Evolutionary conservation across 2,888 invertebrate species (phyloP).

Genomic region (Leptinotarsa haldemani): DNA sequence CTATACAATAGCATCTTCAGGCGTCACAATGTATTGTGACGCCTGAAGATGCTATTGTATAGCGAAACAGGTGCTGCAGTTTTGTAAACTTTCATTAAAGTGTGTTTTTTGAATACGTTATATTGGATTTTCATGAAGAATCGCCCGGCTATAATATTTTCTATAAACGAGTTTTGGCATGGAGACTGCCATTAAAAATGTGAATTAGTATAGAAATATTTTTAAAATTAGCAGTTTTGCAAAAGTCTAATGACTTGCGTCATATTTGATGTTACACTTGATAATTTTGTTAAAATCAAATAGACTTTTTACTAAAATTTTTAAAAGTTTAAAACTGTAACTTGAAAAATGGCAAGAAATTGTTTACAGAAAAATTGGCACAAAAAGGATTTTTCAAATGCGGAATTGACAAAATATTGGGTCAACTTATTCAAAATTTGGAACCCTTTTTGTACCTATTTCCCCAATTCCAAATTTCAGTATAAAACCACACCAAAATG

Average conservation of each 20-base stretch:
- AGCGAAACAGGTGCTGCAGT: too few species aligned
- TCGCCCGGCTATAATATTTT: not conserved
- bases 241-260: constrained; percentile 21
- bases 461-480: not conserved
- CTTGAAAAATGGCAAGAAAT: constrained; percentile 46
- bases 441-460: constrained; percentile 11
- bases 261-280: constrained; percentile 42
- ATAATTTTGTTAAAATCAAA: constrained; percentile 21
- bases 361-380: constrained; percentile 26
- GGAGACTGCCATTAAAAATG: not conserved
- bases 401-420: not conserved
- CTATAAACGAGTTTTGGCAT: not conserved
- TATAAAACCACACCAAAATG: constrained; percentile 6
- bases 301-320: constrained; percentile 30
- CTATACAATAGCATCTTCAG: too few species aligned
- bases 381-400: constrained; percentile 24
- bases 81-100: too few species aligned
- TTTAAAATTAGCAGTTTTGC: not conserved
- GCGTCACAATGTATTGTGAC: too few species aligned
- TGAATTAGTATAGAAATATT: constrained; percentile 5
- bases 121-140: too few species aligned
- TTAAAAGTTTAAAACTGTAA: constrained; percentile 42
- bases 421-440: too few species aligned
- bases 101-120: too few species aligned
- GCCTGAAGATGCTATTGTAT: too few species aligned